These are phyloP conservation scores for Protodeltote pygarga DNA, from an alignment of 2,888 invertebrate genomes.

Conservation along the genomic window DNA sequence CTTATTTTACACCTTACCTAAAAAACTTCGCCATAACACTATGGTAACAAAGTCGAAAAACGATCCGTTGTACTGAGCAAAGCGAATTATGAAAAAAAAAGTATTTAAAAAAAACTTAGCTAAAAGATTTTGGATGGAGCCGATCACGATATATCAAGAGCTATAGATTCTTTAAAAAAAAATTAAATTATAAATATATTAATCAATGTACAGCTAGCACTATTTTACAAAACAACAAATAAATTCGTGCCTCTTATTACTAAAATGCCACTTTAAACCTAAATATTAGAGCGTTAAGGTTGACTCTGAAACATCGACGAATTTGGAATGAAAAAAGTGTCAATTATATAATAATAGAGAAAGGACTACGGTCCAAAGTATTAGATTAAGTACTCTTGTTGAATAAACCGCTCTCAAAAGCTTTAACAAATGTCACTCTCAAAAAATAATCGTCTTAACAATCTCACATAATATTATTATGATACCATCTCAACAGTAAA, in stretches of 20 bases:
- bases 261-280: slow-evolving; percentile 76
- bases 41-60: slow-evolving; percentile 81
- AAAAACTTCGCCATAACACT: slow-evolving; percentile 83
- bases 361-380: slow-evolving; percentile 1
- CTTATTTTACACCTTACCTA: slow-evolving; percentile 76
- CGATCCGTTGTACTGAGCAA: slow-evolving; percentile 74
- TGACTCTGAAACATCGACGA: slow-evolving; percentile 30
- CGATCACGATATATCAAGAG: slow-evolving; percentile 60
- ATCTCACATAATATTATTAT: too few species aligned
- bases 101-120: slow-evolving; percentile 49
- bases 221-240: slow-evolving; percentile 84
- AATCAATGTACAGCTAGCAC: slow-evolving; percentile 73
- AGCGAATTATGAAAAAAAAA: slow-evolving; percentile 59
- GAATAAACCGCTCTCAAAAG: not conserved
- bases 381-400: not conserved
- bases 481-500: not conserved
- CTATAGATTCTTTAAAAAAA: slow-evolving; percentile 40
- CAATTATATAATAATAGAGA: not conserved
- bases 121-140: slow-evolving; percentile 71
- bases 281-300: slow-evolving; percentile 24
- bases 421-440: too few species aligned
- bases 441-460: not conserved
- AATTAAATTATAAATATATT: slow-evolving; percentile 77
- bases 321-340: not conserved
- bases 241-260: slow-evolving; percentile 84